These are phyloP conservation scores for Aproaerema taeniolella DNA, from an alignment of 2,888 invertebrate genomes.

Conservation along the genomic window DNA sequence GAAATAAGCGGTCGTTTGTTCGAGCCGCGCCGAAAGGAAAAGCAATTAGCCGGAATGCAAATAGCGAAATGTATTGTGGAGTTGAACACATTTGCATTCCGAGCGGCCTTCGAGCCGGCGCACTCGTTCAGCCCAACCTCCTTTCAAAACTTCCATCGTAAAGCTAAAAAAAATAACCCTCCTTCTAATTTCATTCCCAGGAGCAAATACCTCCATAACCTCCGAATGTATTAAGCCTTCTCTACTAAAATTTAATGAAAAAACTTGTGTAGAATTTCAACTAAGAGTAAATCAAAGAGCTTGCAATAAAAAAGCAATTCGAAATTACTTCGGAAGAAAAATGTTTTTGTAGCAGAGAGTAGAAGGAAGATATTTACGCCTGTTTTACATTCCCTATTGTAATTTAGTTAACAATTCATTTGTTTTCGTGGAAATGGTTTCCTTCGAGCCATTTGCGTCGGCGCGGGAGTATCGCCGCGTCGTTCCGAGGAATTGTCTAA, in stretches of 20 bases:
- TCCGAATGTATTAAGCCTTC: slow-evolving; percentile 6
- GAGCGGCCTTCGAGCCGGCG: slow-evolving; percentile 42
- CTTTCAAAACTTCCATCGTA: slow-evolving; percentile 45
- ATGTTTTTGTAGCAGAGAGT: neutral
- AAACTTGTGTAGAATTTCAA: slow-evolving; percentile 1
- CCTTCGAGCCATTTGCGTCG: slow-evolving; percentile 38
- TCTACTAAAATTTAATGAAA: slow-evolving; percentile 4
- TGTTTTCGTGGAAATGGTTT: slow-evolving; percentile 39
- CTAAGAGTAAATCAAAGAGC: neutral
- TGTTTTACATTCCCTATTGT: slow-evolving; percentile 3
- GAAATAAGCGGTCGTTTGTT: slow-evolving; percentile 50
- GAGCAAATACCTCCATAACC: slow-evolving; percentile 7
- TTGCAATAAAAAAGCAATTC: neutral
- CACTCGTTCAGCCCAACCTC: slow-evolving; percentile 39
- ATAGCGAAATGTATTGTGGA: slow-evolving; percentile 63
- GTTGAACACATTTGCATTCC: slow-evolving; percentile 61
- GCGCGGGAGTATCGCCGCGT: slow-evolving; percentile 40
- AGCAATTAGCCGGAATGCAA: slow-evolving; percentile 69
- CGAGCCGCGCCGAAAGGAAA: slow-evolving; percentile 55
- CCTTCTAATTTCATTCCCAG: slow-evolving; percentile 18
- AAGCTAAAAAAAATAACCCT: slow-evolving; percentile 39
- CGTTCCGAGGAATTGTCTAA: slow-evolving; percentile 62
- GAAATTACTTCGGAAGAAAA: neutral
- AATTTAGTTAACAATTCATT: slow-evolving; percentile 44
- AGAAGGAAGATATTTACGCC: neutral